phyloP scores from a whole-genome alignment of 1,140 invertebrate genomes.

The Triops longicaudatus region DNA sequence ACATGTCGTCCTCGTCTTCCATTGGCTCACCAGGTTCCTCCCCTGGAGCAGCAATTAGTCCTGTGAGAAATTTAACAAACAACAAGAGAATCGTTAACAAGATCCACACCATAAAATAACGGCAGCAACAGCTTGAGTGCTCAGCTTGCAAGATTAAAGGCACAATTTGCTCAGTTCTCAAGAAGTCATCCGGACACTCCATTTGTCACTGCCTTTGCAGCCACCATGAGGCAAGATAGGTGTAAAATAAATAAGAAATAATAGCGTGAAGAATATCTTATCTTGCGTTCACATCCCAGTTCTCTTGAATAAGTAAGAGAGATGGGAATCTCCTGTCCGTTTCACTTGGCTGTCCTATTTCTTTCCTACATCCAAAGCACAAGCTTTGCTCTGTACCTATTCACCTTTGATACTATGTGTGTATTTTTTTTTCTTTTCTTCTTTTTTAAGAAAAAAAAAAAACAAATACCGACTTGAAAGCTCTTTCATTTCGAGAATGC shows the following conservation, averaged over 20 bases:
- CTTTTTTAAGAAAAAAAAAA: too few relatives aligned
- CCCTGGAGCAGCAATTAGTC: background rate
- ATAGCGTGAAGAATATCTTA: too few relatives aligned
- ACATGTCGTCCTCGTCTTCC: conserved; percentile 27
- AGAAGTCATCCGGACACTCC: too few relatives aligned
- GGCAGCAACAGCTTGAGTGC: too few relatives aligned
- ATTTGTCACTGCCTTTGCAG: too few relatives aligned
- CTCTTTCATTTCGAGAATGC: background rate
- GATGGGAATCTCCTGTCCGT: background rate
- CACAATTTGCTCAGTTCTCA: too few relatives aligned
- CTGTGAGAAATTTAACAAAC: background rate
- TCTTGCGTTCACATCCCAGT: background rate
- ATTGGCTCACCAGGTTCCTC: background rate
- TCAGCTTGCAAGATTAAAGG: too few relatives aligned
- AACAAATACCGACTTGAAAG: background rate
- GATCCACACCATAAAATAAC: too few relatives aligned
- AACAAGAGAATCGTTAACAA: background rate
- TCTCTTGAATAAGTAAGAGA: background rate
- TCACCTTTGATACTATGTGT: background rate
- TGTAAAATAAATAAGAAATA: too few relatives aligned
- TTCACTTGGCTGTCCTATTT: background rate
- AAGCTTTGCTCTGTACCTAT: background rate
- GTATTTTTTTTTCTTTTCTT: too few relatives aligned
- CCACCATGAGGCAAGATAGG: too few relatives aligned
- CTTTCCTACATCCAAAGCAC: background rate